Conservation (phyloP, 2,888 invertebrate genomes). For the Tuta absoluta region DNA sequence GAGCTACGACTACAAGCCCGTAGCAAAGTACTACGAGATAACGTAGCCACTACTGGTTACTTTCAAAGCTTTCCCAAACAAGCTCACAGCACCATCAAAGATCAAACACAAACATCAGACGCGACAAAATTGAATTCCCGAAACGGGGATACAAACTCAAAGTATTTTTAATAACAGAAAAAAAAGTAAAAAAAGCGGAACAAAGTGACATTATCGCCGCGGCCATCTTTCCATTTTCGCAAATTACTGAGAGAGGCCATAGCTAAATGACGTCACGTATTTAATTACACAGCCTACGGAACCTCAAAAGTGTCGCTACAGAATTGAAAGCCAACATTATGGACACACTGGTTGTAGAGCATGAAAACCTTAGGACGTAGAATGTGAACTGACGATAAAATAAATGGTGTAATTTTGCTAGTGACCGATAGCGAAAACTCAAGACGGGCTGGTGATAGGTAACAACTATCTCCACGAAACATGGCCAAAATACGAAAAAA, state of each 20-base stretch:
- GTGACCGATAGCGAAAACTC: no score
- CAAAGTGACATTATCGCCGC: constrained; percentile 55
- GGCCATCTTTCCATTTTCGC: constrained; percentile 63
- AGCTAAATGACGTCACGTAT: constrained; percentile 75
- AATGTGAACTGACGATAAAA: no score
- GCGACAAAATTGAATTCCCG: constrained; percentile 15
- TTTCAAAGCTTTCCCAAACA: background rate
- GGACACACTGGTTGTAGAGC: constrained; percentile 42
- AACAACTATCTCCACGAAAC: no score
- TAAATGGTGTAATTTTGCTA: no score
- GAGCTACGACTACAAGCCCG: background rate
- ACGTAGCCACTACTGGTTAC: background rate
- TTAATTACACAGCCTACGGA: constrained; percentile 68
- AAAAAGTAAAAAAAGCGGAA: constrained; percentile 44
- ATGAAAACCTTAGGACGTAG: no score
- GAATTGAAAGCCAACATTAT: constrained; percentile 64
- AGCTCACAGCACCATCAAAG: background rate
- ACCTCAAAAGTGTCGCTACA: constrained; percentile 62
- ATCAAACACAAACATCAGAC: constrained; percentile 12
- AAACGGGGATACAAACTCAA: constrained; percentile 15
- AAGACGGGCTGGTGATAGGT: no score
- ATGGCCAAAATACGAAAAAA: no score
- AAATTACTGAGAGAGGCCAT: constrained; percentile 62
- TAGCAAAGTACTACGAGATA: background rate
- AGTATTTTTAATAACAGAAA: constrained; percentile 44